Conservation (phyloP, 1,140 invertebrate species). For the Rhopalosiphum padi region DNA sequence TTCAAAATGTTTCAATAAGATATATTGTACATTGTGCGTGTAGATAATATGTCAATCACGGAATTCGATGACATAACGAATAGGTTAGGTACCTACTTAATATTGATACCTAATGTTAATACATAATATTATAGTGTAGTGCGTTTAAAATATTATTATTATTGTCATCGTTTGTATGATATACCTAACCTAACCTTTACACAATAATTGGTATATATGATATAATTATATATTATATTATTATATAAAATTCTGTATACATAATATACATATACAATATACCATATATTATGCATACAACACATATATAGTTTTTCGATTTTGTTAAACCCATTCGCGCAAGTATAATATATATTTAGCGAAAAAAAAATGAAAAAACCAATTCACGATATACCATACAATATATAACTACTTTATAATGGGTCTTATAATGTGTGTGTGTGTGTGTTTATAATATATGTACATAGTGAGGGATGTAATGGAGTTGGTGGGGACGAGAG, state of each 20-base stretch:
- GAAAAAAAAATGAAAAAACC: not conserved
- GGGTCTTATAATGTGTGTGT: not conserved
- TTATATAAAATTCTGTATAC: not conserved
- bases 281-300: not conserved
- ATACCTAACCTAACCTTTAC: not conserved
- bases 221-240: not conserved
- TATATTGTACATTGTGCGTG: not conserved
- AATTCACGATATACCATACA: not conserved
- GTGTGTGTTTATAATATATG: not conserved
- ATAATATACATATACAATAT: not conserved
- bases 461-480: not conserved
- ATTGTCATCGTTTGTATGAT: not conserved
- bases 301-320: not conserved
- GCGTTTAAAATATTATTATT: not conserved
- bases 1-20: not conserved
- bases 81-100: too few relatives aligned
- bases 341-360: not conserved
- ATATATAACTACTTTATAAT: not conserved
- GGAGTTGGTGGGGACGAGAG: not conserved
- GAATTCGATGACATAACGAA: not conserved
- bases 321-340: not conserved
- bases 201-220: not conserved
- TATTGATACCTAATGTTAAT: too few relatives aligned
- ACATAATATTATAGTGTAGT: not conserved
- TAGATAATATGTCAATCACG: not conserved